Base-by-base conservation (phyloP, 1,140 invertebrate species). In the Trachymyrmex cornetzi region DNA sequence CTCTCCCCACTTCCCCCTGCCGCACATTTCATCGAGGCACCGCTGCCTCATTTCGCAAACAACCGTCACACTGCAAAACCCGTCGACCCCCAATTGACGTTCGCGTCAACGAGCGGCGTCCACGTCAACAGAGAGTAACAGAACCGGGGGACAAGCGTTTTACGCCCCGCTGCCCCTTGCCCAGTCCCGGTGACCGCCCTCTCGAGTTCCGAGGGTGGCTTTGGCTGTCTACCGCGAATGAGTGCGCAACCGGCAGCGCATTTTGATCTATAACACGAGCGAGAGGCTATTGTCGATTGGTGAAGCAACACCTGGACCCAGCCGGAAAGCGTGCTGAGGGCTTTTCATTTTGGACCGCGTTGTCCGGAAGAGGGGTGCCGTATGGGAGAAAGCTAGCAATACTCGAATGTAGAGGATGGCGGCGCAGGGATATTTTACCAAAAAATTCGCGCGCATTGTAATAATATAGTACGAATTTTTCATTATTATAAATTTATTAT, bases 281-380 rank as follows among this genome's bases (percentile, higher is more conserved):
- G 38, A 84, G 80, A 84, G 69, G 80, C 80, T 61, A 84, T 84
- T 84, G 80, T 84, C 80, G 80, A 75, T 84, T 61, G 80, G 80
- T 50, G 80, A 87, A 89, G 87, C 89, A 90, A 92, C 91, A 92
- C 91, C 91, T 92, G 91, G 91, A 85, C 90, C 55, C 87, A 88
- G 82, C 85, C 88, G 90, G 85, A 91, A 91, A 92, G 85, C 87
- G 87, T 81, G 85, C 88, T 88, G 85, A 88, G 86, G 88, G 91
- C 86, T 88, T 92, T 92, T 90, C 77, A 91, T 91, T 91, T 87
- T 57, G 72, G 82, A 30, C 38, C 74, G 79, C 74, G 57, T 72
- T 48, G 27, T 64, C 53, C 75, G 38, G 24, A 87, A 88, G 67
- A 50, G 57, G 30, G 80, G 38, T 82, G 80, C 80, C 67, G 80